Conservation (phyloP, 2,113 vertebrate species). For the Beaufortia kweichowensis region DNA sequence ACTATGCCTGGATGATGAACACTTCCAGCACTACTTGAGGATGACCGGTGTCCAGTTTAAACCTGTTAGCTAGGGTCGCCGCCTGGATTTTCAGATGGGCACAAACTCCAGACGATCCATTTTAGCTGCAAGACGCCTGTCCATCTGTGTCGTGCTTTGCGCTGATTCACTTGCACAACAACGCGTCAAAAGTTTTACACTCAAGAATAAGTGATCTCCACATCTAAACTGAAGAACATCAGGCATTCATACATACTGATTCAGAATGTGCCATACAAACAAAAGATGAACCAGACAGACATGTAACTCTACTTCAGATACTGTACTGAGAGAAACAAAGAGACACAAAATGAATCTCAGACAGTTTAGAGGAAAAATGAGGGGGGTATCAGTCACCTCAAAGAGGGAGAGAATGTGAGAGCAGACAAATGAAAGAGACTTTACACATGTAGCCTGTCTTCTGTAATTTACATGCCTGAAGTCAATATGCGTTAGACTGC, state of each 20-base stretch:
- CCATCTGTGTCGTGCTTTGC: too few species aligned
- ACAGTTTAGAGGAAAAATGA: conserved; percentile 38
- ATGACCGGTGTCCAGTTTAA: too few species aligned
- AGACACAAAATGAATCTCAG: conserved; percentile 30
- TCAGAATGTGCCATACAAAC: background rate
- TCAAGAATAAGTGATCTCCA: background rate
- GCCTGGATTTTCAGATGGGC: too few species aligned
- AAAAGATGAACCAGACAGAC: background rate
- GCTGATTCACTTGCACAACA: background rate
- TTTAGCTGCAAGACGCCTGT: too few species aligned
- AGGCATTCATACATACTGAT: conserved; percentile 3
- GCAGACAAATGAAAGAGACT: conserved; percentile 54
- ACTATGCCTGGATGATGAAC: too few species aligned
- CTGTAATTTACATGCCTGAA: conserved; percentile 44
- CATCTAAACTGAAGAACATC: background rate
- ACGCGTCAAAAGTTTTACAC: background rate
- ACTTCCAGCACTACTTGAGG: too few species aligned
- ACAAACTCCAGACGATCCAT: too few species aligned
- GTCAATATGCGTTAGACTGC: conserved; percentile 42
- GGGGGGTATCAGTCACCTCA: conserved; percentile 4
- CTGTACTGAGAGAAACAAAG: conserved; percentile 16
- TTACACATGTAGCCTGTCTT: conserved; percentile 34
- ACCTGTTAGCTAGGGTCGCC: too few species aligned
- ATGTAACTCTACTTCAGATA: conserved; percentile 3
- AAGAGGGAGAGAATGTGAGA: conserved; percentile 47